Conservation (phyloP, 2,888 invertebrate species). For the Patella depressa region DNA sequence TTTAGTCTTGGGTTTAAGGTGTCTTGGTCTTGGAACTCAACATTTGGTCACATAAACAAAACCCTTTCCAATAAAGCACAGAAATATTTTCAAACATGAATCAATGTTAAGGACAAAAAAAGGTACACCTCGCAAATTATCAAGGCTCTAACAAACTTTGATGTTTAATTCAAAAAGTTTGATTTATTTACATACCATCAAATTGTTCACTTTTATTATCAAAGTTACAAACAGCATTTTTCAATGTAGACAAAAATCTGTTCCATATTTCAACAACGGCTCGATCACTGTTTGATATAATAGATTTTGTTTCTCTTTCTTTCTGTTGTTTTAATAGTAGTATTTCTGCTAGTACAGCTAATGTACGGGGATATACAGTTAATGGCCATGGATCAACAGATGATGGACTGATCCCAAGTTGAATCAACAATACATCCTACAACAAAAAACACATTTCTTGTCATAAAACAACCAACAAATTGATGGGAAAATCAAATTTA, state of each 20-base stretch:
- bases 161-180: constrained; percentile 76
- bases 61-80: not conserved
- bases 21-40: too few relatives aligned
- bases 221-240: constrained; percentile 83
- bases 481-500: too few relatives aligned
- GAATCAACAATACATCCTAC: constrained; percentile 80
- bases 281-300: constrained; percentile 85
- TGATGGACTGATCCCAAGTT: constrained; percentile 83
- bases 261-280: constrained; percentile 94
- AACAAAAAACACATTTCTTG: not conserved
- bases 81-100: not conserved
- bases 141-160: too few relatives aligned
- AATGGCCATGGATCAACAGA: constrained; percentile 80
- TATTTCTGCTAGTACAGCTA: constrained; percentile 86
- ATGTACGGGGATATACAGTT: constrained; percentile 83
- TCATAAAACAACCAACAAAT: too few relatives aligned
- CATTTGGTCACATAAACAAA: not conserved
- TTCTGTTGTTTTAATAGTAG: constrained; percentile 75
- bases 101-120: not conserved
- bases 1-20: too few relatives aligned
- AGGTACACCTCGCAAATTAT: not conserved
- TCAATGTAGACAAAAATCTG: constrained; percentile 88
- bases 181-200: constrained; percentile 52
- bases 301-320: constrained; percentile 75
- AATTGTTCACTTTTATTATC: constrained; percentile 56